phyloP scores from a whole-genome alignment of 2,113 vertebrate species.

The Brachyhypopomus occidentalis region DNA sequence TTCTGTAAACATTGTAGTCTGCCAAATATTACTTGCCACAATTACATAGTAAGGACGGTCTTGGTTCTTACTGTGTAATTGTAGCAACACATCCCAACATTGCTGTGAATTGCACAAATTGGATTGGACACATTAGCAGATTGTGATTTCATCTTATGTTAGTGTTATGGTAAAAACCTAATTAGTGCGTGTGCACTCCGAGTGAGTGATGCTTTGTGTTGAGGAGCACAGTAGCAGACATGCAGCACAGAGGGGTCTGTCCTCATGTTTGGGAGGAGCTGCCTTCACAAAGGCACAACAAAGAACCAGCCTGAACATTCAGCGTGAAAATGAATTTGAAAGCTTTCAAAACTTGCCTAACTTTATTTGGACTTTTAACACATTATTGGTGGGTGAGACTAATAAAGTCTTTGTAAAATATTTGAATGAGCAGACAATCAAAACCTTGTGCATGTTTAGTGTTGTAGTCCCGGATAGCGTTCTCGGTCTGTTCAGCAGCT shows the following conservation, averaged over 20 bases:
- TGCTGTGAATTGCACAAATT: constrained; percentile 16
- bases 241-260: background rate
- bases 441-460: too few species aligned
- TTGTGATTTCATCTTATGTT: background rate
- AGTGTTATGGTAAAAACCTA: background rate
- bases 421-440: too few species aligned
- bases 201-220: too few species aligned
- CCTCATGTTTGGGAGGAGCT: too few species aligned
- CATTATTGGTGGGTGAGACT: too few species aligned
- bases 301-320: background rate
- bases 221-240: background rate
- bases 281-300: background rate
- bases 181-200: too few species aligned
- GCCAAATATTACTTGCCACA: constrained; percentile 4
- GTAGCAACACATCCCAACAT: constrained; percentile 7
- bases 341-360: too few species aligned
- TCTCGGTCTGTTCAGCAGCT: too few species aligned
- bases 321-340: too few species aligned
- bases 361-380: too few species aligned
- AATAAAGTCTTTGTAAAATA: too few species aligned
- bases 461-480: too few species aligned
- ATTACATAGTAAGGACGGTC: background rate
- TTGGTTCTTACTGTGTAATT: constrained; percentile 24
- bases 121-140: background rate
- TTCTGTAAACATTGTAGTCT: constrained; percentile 33